Percentiles rank a stretch among this genome's conserved stretches.
phyloP scores from a whole-genome alignment of 2,797 vertebrate species.

The Telmatherina bonti region DNA sequence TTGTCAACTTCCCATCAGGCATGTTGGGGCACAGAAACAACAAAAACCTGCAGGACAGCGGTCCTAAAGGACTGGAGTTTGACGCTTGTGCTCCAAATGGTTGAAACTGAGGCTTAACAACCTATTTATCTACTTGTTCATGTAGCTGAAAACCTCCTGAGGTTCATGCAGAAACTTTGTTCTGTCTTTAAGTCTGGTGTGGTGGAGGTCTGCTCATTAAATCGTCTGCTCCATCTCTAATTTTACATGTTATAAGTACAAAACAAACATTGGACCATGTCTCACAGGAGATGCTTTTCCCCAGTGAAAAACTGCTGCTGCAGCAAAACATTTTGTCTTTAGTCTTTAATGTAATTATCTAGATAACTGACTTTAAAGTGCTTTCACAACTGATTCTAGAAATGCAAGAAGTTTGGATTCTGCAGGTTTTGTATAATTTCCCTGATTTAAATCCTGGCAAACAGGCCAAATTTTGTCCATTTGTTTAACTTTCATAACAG shows the following conservation, averaged over 20 bases:
- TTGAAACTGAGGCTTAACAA: no score
- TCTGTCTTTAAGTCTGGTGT: background rate
- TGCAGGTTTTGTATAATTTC: background rate
- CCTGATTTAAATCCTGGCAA: background rate
- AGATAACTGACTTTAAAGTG: background rate
- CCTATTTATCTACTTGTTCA: no score
- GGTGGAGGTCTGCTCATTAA: background rate
- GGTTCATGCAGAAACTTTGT: no score
- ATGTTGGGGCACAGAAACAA: no score
- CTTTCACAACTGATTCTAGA: background rate
- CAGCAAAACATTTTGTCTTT: slow-evolving; percentile 36
- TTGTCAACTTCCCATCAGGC: no score
- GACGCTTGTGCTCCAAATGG: no score
- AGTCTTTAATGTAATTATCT: slow-evolving; percentile 30
- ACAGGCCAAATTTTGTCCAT: background rate
- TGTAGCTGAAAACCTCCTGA: background rate
- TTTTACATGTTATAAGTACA: slow-evolving; percentile 36
- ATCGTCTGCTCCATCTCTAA: background rate
- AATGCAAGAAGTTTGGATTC: background rate
- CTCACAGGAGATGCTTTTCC: slow-evolving; percentile 38
- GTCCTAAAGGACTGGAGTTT: no score
- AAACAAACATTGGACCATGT: slow-evolving; percentile 39
- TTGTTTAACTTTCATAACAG: slow-evolving; percentile 5
- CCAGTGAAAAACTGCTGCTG: slow-evolving; percentile 14
- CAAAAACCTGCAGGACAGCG: no score